Percentiles rank a stretch among this genome's conserved stretches.
phyloP scores from a whole-genome alignment of 2,113 vertebrate genomes.

The Acanthochromis polyacanthus region DNA sequence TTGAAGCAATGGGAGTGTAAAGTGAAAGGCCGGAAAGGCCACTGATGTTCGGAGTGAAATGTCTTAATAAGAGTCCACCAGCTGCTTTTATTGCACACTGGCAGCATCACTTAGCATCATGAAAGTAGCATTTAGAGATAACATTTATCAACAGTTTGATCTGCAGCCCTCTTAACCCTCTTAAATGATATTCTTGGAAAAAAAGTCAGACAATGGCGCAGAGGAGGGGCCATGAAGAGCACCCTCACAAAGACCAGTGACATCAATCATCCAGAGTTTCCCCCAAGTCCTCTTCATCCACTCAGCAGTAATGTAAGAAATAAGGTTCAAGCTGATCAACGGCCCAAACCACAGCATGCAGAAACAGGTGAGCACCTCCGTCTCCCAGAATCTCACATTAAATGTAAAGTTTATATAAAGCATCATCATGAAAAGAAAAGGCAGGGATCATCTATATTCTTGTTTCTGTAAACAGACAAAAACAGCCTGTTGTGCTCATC shows the following conservation, averaged over 20 bases:
- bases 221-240: neutral
- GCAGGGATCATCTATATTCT: too few relatives aligned
- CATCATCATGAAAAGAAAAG: too few relatives aligned
- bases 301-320: conserved; percentile 4
- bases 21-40: conserved; percentile 41
- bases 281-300: conserved; percentile 8
- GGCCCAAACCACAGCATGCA: neutral
- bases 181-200: conserved; percentile 21
- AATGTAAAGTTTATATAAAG: neutral
- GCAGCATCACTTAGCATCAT: conserved; percentile 19
- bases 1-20: conserved; percentile 20
- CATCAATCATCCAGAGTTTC: conserved; percentile 2
- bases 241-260: neutral
- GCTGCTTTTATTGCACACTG: conserved; percentile 27
- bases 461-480: too few relatives aligned
- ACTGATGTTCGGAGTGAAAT: conserved; percentile 32
- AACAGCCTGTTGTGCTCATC: too few relatives aligned
- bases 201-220: neutral
- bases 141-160: conserved; percentile 30
- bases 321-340: neutral
- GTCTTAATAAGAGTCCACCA: conserved; percentile 7
- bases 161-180: conserved; percentile 19
- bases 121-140: conserved; percentile 31
- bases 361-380: neutral
- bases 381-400: neutral